Base-by-base conservation (phyloP, 92 coral and sea anemone species). In the Epizoanthus rinbou region DNA sequence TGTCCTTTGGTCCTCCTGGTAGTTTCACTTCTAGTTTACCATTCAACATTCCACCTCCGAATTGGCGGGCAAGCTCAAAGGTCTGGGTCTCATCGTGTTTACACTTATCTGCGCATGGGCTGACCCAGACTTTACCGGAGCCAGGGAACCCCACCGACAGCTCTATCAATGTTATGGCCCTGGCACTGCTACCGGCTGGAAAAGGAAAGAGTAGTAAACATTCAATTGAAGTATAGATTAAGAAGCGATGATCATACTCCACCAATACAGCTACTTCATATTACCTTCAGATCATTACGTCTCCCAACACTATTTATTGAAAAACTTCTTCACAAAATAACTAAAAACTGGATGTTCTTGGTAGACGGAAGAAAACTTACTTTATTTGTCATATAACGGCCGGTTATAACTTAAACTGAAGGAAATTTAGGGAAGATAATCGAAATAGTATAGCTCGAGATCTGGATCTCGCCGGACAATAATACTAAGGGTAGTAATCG, bases 21-120 rank as follows among this genome's bases (percentile, higher is more conserved):
- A 47, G 52, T 79, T 33, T 83, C 5, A 45, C 79, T 14, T 81
- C 83, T 54, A 90, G 59, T 17, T 85, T 87, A 45, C 72, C 85
- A 4, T 25, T 28, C 41, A 90, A 8, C 59, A 10, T n/a, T 17
- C 68, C 93, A 11, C 80, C 80, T 4, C 90, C 93, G 15, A 47
- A 79, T 33, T 72, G 39, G 4, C 57, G 17, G 7, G 76, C 35
- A 18, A 88, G 23, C 57, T 87, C 74, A 43, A 62, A 54, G 37
- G 59, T 56, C 33, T 56, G 74, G 66, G 60, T 19, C 5, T 35
- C 0, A 6, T 73, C 57, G 41, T 82, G 56, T 33, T 59, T 45
- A 39, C 90, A 87, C 13, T 76, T 63, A 33, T 47, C 75, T 7
- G 82, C 62, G 68, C 93, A 90, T 21, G 86, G 88, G 21, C 74